Conservation (phyloP, 2,888 invertebrate species). For the Caenorhabditis zanzibari region DNA sequence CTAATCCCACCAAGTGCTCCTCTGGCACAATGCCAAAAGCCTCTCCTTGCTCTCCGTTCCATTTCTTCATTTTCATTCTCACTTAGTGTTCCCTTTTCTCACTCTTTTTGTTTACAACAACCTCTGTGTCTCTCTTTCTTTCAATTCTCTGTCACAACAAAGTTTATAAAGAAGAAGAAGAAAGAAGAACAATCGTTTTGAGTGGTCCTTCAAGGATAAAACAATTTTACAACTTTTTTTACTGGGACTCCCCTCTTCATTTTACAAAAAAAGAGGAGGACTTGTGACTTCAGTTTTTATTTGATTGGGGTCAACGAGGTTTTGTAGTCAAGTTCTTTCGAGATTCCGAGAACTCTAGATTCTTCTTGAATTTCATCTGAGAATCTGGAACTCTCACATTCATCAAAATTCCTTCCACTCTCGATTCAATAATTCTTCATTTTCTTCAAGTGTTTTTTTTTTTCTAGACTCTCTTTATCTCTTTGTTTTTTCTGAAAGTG, state of each 20-base stretch:
- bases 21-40: constrained; percentile 25
- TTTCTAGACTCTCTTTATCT: constrained; percentile 9
- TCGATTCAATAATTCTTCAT: constrained; percentile 38
- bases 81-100: constrained; percentile 4
- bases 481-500: constrained; percentile 7
- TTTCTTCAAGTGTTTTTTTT: constrained; percentile 39
- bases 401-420: constrained; percentile 3
- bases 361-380: neutral
- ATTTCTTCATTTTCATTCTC: constrained; percentile 17
- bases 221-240: constrained; percentile 9
- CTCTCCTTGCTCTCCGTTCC: constrained; percentile 2
- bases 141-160: constrained; percentile 1
- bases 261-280: constrained; percentile 4
- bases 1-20: neutral
- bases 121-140: neutral
- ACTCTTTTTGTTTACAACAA: constrained; percentile 35
- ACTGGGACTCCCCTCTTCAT: neutral
- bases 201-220: constrained; percentile 20
- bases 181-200: constrained; percentile 6
- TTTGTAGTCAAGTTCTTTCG: neutral
- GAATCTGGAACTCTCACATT: constrained; percentile 33
- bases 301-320: neutral
- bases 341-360: neutral
- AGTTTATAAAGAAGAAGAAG: constrained; percentile 8
- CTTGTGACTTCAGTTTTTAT: constrained; percentile 7